Percentiles rank a stretch among this genome's conserved stretches.
phyloP scores from a whole-genome alignment of 2,888 invertebrate genomes.

The Caenorhabditis afra region DNA sequence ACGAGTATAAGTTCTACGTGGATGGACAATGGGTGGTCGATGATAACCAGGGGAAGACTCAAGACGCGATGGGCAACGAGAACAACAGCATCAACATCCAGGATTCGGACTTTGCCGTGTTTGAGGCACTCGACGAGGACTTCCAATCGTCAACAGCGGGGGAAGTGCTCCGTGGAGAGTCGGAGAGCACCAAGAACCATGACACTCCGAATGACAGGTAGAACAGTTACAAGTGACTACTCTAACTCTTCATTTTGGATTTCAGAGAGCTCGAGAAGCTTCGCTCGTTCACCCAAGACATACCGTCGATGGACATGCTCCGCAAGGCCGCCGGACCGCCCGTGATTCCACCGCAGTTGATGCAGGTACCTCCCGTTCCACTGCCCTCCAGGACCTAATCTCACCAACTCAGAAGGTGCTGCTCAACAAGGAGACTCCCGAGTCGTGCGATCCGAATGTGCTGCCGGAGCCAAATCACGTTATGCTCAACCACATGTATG shows the following conservation, averaged over 20 bases:
- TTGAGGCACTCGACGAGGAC: slow-evolving; percentile 80
- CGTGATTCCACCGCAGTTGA: slow-evolving; percentile 94
- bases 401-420: slow-evolving; percentile 85
- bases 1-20: slow-evolving; percentile 80
- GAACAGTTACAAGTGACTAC: not conserved
- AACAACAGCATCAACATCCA: slow-evolving; percentile 95
- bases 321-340: slow-evolving; percentile 95
- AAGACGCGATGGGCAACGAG: slow-evolving; percentile 87
- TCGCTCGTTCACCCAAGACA: slow-evolving; percentile 84
- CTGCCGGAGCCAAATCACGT: slow-evolving; percentile 99
- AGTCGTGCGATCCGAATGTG: slow-evolving; percentile 98
- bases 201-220: slow-evolving; percentile 80
- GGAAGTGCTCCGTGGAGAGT: slow-evolving; percentile 72
- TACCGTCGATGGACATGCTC: slow-evolving; percentile 93
- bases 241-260: not conserved
- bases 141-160: slow-evolving; percentile 78
- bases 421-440: slow-evolving; percentile 96
- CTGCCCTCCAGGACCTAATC: not conserved
- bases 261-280: slow-evolving; percentile 78
- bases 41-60: slow-evolving; percentile 66
- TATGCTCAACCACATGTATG: slow-evolving; percentile 99
- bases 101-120: slow-evolving; percentile 95
- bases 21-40: slow-evolving; percentile 80
- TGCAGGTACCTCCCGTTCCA: slow-evolving; percentile 84
- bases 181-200: slow-evolving; percentile 51